Evolutionary conservation across 2,113 vertebrate genomes (phyloP).

Genomic region (Phalacrocorax pelagicus): DNA sequence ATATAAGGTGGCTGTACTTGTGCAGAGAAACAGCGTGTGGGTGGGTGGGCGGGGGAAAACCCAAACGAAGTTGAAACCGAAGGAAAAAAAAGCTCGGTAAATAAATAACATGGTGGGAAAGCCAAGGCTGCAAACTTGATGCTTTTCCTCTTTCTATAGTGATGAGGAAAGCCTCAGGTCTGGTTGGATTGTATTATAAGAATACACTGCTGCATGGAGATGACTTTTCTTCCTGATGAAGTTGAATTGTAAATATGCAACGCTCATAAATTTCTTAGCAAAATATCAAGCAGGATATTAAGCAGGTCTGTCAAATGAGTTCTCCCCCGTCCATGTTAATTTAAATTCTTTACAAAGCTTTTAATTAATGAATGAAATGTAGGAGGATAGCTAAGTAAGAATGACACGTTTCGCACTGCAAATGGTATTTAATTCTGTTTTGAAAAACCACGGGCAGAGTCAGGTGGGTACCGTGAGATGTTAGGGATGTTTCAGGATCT

Average conservation of each 20-base stretch:
- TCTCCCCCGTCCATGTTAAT: conserved; percentile 38
- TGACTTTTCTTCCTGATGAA: conserved; percentile 23
- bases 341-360: conserved; percentile 64
- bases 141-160: neutral
- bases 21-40: neutral
- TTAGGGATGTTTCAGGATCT: neutral
- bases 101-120: conserved; percentile 20
- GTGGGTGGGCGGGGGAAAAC: neutral
- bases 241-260: conserved; percentile 16
- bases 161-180: neutral
- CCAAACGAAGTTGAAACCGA: neutral
- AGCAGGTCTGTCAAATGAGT: conserved; percentile 52
- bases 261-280: conserved; percentile 61
- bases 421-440: conserved; percentile 41
- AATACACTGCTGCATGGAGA: neutral
- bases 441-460: neutral
- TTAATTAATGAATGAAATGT: conserved; percentile 65
- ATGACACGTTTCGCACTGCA: conserved; percentile 9
- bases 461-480: neutral
- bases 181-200: neutral
- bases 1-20: neutral
- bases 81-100: neutral
- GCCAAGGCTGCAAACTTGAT: neutral
- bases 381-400: conserved; percentile 53
- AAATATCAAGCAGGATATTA: conserved; percentile 50